Evolutionary conservation across 2,888 invertebrate genomes (phyloP).

Genomic region (Ommatoiulus sabulosus): DNA sequence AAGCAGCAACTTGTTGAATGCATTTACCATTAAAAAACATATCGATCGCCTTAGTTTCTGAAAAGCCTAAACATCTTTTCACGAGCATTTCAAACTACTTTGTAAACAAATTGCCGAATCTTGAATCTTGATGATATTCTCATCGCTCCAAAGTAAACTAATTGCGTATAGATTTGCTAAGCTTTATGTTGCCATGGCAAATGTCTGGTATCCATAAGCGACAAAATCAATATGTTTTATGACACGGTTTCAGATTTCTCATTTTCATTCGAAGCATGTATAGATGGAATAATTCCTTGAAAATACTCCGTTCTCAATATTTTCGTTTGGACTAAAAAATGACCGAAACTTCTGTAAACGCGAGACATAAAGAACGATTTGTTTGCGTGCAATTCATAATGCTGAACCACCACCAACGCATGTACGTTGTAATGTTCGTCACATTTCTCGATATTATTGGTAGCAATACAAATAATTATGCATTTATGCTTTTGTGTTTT

Average conservation of each 20-base stretch:
- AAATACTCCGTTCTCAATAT: background rate
- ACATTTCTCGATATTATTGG: background rate
- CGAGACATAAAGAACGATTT: background rate
- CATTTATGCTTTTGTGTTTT: background rate
- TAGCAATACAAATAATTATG: background rate
- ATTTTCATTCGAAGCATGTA: background rate
- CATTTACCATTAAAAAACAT: too few relatives aligned
- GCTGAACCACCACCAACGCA: background rate
- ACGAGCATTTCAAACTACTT: background rate
- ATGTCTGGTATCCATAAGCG: background rate
- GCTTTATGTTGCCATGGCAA: constrained; percentile 11
- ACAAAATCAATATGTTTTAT: constrained; percentile 2
- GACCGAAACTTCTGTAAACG: background rate
- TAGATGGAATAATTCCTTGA: background rate
- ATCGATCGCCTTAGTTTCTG: background rate
- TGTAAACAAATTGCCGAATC: background rate
- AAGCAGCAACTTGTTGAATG: too few relatives aligned
- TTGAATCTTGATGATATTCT: background rate
- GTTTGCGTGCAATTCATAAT: background rate
- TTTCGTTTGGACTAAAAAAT: background rate
- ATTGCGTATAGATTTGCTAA: background rate
- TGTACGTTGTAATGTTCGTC: background rate
- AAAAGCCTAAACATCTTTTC: background rate
- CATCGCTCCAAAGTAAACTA: background rate
- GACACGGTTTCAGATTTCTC: background rate